Percentiles rank a stretch among this genome's conserved stretches.
These are phyloP conservation scores for Heliconius himera DNA, from an alignment of 1,140 invertebrate genomes.

Conservation along the genomic window DNA sequence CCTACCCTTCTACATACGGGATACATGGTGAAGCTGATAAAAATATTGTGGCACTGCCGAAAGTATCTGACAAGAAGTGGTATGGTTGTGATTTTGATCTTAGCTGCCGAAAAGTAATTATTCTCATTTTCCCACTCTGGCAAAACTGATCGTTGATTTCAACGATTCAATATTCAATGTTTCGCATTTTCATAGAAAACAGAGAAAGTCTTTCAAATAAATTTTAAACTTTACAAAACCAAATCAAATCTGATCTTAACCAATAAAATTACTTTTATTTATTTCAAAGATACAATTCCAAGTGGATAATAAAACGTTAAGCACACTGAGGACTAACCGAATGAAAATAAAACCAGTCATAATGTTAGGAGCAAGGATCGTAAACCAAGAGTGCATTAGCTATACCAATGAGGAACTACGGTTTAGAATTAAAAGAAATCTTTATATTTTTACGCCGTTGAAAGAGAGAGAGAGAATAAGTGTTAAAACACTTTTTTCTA, in stretches of 20 bases:
- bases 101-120: too few relatives aligned
- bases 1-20: too few relatives aligned
- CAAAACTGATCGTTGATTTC: too few relatives aligned
- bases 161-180: too few relatives aligned
- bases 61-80: too few relatives aligned
- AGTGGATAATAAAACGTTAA: conserved; percentile 7
- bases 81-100: too few relatives aligned
- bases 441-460: not conserved
- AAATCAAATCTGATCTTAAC: not conserved
- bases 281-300: not conserved
- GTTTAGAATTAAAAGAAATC: not conserved
- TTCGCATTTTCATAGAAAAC: too few relatives aligned
- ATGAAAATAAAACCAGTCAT: conserved; percentile 14
- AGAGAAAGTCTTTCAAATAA: too few relatives aligned
- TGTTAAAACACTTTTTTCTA: too few relatives aligned
- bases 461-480: not conserved
- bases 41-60: too few relatives aligned
- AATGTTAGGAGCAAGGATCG: not conserved
- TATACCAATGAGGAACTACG: not conserved
- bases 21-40: too few relatives aligned
- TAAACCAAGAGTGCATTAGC: conserved; percentile 10
- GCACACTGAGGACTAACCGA: conserved; percentile 2
- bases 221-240: not conserved
- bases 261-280: conserved; percentile 4
- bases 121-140: too few relatives aligned